These are phyloP conservation scores for Pelmatolapia mariae DNA, from an alignment of 2,113 vertebrate genomes.

Conservation along the genomic window DNA sequence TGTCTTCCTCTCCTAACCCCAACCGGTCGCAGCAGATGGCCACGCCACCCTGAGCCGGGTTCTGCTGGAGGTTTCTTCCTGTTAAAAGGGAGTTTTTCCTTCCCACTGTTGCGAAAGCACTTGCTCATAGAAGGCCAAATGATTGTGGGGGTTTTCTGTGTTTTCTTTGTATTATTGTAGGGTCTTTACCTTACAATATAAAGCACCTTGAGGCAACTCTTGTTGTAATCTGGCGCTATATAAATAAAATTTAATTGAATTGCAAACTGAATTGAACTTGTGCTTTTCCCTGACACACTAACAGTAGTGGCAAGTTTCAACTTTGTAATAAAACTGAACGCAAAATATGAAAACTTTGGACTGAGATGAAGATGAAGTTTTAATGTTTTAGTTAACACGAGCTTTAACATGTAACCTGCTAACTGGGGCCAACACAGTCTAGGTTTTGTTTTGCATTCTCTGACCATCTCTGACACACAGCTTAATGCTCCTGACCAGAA, in stretches of 20 bases:
- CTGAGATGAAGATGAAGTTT: neutral
- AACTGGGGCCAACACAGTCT: neutral
- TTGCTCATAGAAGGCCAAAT: neutral
- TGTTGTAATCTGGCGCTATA: neutral
- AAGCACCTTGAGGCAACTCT: neutral
- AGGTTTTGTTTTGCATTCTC: neutral
- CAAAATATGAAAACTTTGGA: neutral
- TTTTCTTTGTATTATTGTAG: neutral
- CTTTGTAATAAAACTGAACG: neutral
- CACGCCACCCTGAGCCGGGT: neutral
- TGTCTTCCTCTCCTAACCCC: neutral
- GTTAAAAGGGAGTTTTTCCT: neutral
- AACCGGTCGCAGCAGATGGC: neutral
- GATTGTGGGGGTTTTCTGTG: neutral
- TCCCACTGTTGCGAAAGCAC: neutral
- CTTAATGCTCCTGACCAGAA: neutral
- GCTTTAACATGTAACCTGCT: neutral
- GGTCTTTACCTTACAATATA: neutral
- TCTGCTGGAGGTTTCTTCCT: neutral
- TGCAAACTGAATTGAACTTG: neutral
- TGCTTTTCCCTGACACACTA: neutral
- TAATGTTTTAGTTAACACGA: neutral
- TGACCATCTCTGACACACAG: neutral
- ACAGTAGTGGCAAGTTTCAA: neutral
- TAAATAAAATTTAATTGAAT: neutral